Evolutionary conservation across 2,888 invertebrate species (phyloP), one percentile per base, ranked within the genome.

Genomic region (Pristionchus mayeri): DNA sequence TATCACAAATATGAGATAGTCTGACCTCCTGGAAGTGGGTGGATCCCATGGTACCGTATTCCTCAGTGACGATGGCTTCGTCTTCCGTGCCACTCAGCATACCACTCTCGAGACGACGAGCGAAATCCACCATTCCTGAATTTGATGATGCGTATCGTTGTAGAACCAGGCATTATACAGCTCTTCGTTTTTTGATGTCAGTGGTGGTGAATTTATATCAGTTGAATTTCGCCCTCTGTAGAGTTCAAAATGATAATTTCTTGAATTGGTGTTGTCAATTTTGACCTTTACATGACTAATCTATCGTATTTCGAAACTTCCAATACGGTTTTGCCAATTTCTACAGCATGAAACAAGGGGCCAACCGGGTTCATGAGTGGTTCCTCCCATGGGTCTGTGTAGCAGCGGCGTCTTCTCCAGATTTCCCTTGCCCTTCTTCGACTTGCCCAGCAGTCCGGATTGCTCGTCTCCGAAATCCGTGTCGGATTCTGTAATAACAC

Each of bases 391-490:
- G 24, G 88, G 88, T 84, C 89, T 78, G 54, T 88, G 88, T 3
- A 89, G 85, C 9, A 89, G 85, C 4, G 89, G 89, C 81, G 88
- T 89, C 21, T 86, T 81, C 80, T 89, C 89, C 80, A 87, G 85
- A 82, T 85, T 84, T 83, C 24, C 48, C 37, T 63, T 80, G n/a
- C 57, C 57, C 75, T 84, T 84, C 75, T 84, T 83, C 30, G 83
- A 27, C 48, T 82, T 82, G 27, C 24, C 44, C 16, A 88, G 85
- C 30, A 88, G 85, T 57, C 87, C 87, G 24, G 85, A 86, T 52
- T 87, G 85, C 71, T 88, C 88, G 84, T 88, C 87, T 24, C 87
- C 87, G 52, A 86, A 86, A 30, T 87, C 87, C 27, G 80, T 84
- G 30, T 88, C 88, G 2, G 87, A 86, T 76, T 88, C 88, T 27